These are phyloP conservation scores for Furcula furcula DNA, from an alignment of 2,888 invertebrate species.

Conservation along the genomic window DNA sequence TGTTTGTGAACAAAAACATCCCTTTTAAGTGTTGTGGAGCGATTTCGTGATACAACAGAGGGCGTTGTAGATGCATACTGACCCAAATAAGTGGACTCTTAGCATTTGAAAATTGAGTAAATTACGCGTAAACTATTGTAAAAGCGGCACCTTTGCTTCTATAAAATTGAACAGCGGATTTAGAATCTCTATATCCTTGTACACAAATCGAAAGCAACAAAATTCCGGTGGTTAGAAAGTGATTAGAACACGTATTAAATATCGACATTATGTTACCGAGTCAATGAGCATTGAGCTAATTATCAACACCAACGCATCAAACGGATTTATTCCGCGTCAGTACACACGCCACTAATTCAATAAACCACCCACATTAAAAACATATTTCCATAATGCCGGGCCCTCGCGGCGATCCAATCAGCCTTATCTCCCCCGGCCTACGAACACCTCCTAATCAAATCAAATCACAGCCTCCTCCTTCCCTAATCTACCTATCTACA, in stretches of 20 bases:
- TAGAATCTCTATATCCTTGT: too few relatives aligned
- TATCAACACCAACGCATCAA: constrained; percentile 56
- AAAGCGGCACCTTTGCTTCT: neutral
- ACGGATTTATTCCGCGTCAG: constrained; percentile 62
- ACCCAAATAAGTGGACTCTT: constrained; percentile 59
- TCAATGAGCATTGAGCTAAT: constrained; percentile 51
- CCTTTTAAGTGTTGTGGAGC: constrained; percentile 56
- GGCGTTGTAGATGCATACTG: constrained; percentile 48
- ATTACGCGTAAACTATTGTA: neutral
- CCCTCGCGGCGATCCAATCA: constrained; percentile 73
- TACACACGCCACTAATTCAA: constrained; percentile 74
- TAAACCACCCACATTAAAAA: constrained; percentile 79
- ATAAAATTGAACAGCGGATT: too few relatives aligned
- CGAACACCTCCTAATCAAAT: constrained; percentile 82
- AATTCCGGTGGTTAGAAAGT: constrained; percentile 22
- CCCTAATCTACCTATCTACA: constrained; percentile 79
- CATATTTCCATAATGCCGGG: constrained; percentile 75
- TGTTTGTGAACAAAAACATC: constrained; percentile 64
- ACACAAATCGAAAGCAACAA: too few relatives aligned
- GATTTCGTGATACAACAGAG: constrained; percentile 28
- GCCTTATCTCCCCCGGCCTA: constrained; percentile 74
- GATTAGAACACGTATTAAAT: constrained; percentile 24
- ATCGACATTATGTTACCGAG: constrained; percentile 37
- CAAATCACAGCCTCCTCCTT: constrained; percentile 81
- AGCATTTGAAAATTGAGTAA: constrained; percentile 3